Evolutionary conservation across 2,888 invertebrate genomes (phyloP).

Genomic region (Eustalomyia histrio): DNA sequence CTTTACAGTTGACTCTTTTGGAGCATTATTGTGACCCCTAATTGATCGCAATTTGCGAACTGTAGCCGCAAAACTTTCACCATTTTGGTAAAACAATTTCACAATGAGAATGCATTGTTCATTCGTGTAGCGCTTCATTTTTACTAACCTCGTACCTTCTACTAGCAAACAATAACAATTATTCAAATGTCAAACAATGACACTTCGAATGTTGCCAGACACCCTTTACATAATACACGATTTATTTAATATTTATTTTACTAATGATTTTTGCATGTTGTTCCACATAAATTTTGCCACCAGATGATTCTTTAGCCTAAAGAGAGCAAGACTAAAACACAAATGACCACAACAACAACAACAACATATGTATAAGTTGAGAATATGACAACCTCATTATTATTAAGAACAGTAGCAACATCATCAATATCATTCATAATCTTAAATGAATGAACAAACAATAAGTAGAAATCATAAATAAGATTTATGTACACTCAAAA

Average conservation of each 20-base stretch:
- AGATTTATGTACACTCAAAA: slow-evolving; percentile 13
- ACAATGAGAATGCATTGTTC: no score
- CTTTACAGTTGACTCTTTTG: no score
- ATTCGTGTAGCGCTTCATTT: no score
- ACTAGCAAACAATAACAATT: no score
- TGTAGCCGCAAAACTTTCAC: no score
- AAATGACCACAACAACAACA: slow-evolving; percentile 25
- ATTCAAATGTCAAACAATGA: no score
- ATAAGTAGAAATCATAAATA: slow-evolving; percentile 18
- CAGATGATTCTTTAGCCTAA: slow-evolving; percentile 29
- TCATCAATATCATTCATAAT: slow-evolving; percentile 57
- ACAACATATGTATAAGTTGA: slow-evolving; percentile 4
- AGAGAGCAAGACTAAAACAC: slow-evolving; percentile 36
- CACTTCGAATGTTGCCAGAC: no score
- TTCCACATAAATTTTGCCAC: slow-evolving; percentile 48
- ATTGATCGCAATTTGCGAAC: no score
- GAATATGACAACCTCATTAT: slow-evolving; percentile 63
- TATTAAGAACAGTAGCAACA: slow-evolving; percentile 47
- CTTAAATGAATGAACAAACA: slow-evolving; percentile 6
- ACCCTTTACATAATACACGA: no score
- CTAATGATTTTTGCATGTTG: slow-evolving; percentile 59
- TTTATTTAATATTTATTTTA: slow-evolving; percentile 23
- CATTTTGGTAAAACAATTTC: no score
- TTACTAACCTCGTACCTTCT: no score
- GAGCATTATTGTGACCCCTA: no score